Evolutionary conservation across 2,888 invertebrate genomes (phyloP).

Genomic region (Leptinotarsa haldemani): DNA sequence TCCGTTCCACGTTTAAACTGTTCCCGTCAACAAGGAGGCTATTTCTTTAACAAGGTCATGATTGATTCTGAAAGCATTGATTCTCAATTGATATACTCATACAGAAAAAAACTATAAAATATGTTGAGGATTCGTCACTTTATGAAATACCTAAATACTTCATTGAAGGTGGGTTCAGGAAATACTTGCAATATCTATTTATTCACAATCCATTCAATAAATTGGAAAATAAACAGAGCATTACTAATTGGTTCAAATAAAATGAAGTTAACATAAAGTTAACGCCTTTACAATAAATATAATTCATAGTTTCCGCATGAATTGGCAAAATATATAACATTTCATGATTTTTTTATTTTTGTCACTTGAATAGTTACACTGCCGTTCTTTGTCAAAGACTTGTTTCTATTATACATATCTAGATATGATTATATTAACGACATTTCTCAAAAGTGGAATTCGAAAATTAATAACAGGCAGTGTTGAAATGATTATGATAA

Average conservation of each 20-base stretch:
- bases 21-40: too few relatives aligned
- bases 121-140: neutral
- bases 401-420: neutral
- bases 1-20: too few relatives aligned
- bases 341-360: neutral
- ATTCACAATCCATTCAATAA: slow-evolving; percentile 32
- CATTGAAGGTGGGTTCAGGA: neutral
- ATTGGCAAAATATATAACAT: slow-evolving; percentile 8
- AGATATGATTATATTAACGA: slow-evolving; percentile 7
- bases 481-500: slow-evolving; percentile 7
- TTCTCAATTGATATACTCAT: too few relatives aligned
- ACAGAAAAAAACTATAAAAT: too few relatives aligned
- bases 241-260: slow-evolving; percentile 36
- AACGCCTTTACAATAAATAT: slow-evolving; percentile 25
- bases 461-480: neutral
- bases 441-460: slow-evolving; percentile 13
- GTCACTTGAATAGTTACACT: neutral
- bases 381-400: neutral
- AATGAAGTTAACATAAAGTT: slow-evolving; percentile 29
- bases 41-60: too few relatives aligned
- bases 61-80: too few relatives aligned
- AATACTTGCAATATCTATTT: slow-evolving; percentile 14
- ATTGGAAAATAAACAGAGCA: slow-evolving; percentile 37
- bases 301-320: slow-evolving; percentile 28
- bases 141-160: neutral